Evolutionary conservation across 2,797 vertebrate genomes (phyloP).

Genomic region (Molothrus ater): DNA sequence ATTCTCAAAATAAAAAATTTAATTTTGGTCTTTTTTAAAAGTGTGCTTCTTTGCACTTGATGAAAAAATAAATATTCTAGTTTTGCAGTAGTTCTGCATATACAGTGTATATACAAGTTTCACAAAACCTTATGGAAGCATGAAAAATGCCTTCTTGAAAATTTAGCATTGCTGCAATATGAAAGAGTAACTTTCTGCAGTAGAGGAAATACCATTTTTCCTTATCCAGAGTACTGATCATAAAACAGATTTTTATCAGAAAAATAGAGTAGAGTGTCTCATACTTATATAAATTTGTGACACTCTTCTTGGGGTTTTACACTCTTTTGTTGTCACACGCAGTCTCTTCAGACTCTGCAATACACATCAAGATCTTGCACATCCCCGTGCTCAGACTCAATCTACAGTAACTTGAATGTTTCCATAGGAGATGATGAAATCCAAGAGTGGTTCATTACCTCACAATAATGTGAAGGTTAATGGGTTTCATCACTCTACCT

Average conservation of each 20-base stretch:
- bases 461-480: conserved; percentile 21
- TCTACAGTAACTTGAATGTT: background rate
- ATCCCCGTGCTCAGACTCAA: background rate
- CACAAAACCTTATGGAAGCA: background rate
- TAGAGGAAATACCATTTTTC: background rate
- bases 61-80: background rate
- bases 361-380: background rate
- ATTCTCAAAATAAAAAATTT: background rate
- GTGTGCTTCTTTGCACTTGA: background rate
- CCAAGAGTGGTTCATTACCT: conserved; percentile 7
- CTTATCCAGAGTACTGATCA: background rate
- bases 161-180: background rate
- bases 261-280: background rate
- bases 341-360: background rate
- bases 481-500: background rate
- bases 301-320: background rate
- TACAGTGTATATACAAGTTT: background rate
- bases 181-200: background rate
- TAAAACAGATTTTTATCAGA: background rate
- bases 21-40: background rate
- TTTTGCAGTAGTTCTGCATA: background rate
- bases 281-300: background rate
- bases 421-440: background rate
- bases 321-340: background rate
- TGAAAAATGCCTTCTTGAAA: background rate